Evolutionary conservation across 2,113 vertebrate species (phyloP), one percentile per base, ranked within the genome.

Genomic region (Gavialis gangeticus): DNA sequence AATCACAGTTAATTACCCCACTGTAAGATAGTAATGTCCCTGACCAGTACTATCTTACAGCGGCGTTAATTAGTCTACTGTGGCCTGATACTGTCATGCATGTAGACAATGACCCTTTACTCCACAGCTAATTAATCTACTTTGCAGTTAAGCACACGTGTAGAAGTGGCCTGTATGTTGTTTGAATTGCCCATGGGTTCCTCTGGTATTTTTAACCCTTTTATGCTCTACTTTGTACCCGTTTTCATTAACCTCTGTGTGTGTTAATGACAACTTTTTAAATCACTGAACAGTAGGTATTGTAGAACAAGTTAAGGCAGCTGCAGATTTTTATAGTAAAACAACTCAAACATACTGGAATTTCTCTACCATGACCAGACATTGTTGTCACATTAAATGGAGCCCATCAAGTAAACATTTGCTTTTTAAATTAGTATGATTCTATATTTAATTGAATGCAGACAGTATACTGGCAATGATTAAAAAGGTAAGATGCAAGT

Each of bases 391-490:
- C 55, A 10, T 54, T 85, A 78, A 82, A 64, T 56, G 78, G 80
- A 37, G 19, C 76, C 86, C 89, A 86, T 28, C 16, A 82, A 91
- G 91, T 60, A 66, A 79, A 71, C 28, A 1, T 28, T 87, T 78
- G 62, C 84, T 82, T 87, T 87, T n/a, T 56, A 76, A 92, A 75
- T 79, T 57, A 27, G 86, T 5, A 2, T 13, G 55, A 54, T 92
- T 94, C 0, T 3, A n/a, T 89, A 13, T 91, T 82, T 88, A 96
- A 84, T 77, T 75, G 85, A 78, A 90, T 14, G 64, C 80, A 89
- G 87, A 90, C 80, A 54, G 75, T 90, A 4, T 62, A 55, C 83
- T 89, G 84, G 82, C 85, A 85, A 30, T 94, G 84, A 75, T 95
- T 89, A 59, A 27, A n/a, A 85, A 93, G 75, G 85, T 79, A 81